Conservation (phyloP, 1,140 invertebrate genomes). For the Atta colombica region DNA sequence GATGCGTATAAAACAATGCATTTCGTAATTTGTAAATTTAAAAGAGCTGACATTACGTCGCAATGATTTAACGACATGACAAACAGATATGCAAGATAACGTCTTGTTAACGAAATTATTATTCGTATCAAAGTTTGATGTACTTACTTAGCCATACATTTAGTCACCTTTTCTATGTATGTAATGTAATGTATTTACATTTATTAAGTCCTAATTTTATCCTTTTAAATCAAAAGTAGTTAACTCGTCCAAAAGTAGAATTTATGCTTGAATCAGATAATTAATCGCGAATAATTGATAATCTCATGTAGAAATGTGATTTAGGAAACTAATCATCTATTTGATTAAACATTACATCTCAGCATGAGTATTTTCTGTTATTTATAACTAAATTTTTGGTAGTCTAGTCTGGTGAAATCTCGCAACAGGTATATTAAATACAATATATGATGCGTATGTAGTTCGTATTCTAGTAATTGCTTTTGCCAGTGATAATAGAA, state of each 20-base stretch:
- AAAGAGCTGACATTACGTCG: background rate
- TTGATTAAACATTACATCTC: slow-evolving; percentile 1
- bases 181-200: background rate
- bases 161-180: background rate
- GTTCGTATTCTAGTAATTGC: background rate
- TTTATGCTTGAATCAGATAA: background rate
- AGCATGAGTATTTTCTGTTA: background rate
- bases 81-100: background rate
- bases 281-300: background rate
- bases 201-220: background rate
- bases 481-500: slow-evolving; percentile 6
- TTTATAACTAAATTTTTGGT: slow-evolving; percentile 14
- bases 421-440: background rate
- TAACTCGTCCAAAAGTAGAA: background rate
- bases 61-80: slow-evolving; percentile 11
- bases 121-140: background rate
- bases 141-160: background rate
- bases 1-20: background rate
- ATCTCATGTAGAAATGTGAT: background rate
- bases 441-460: background rate
- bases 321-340: background rate
- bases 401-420: background rate
- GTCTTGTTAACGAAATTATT: slow-evolving; percentile 13
- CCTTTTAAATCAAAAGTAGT: background rate
- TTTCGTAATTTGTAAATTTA: slow-evolving; percentile 19